Evolutionary conservation across 2,888 invertebrate species (phyloP).

Genomic region (Eubasilissa splendida): DNA sequence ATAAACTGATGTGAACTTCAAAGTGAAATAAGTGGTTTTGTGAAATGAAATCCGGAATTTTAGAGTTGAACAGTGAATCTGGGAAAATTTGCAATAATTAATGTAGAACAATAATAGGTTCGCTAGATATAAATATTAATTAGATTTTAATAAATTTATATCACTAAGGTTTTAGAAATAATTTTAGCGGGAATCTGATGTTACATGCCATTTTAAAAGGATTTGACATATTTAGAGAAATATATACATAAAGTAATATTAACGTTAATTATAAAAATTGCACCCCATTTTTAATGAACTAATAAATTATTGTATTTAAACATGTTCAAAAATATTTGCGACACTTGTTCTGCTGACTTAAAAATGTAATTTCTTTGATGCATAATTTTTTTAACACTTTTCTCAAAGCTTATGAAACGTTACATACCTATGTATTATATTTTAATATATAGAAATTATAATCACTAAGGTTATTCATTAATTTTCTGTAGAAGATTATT

Average conservation of each 20-base stretch:
- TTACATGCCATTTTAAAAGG: conserved; percentile 22
- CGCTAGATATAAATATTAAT: conserved; percentile 45
- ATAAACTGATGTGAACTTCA: conserved; percentile 15
- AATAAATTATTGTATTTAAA: neutral
- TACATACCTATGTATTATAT: too few relatives aligned
- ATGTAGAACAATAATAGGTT: conserved; percentile 40
- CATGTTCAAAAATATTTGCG: too few relatives aligned
- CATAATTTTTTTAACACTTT: too few relatives aligned
- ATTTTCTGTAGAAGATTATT: too few relatives aligned
- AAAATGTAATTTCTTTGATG: too few relatives aligned
- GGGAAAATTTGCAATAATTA: conserved; percentile 58
- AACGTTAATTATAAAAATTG: neutral
- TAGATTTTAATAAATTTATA: neutral
- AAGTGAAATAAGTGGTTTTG: conserved; percentile 25
- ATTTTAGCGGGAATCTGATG: conserved; percentile 30
- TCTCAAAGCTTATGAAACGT: too few relatives aligned
- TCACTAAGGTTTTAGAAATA: conserved; percentile 6
- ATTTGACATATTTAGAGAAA: conserved; percentile 8
- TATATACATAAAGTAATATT: neutral
- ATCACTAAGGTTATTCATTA: too few relatives aligned
- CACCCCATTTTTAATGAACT: neutral
- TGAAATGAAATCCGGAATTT: conserved; percentile 55
- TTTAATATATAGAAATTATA: too few relatives aligned
- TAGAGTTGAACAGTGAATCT: conserved; percentile 54
- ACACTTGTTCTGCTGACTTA: too few relatives aligned